Conservation (phyloP, 2,888 invertebrate species). For the Cerastis rubricosa region DNA sequence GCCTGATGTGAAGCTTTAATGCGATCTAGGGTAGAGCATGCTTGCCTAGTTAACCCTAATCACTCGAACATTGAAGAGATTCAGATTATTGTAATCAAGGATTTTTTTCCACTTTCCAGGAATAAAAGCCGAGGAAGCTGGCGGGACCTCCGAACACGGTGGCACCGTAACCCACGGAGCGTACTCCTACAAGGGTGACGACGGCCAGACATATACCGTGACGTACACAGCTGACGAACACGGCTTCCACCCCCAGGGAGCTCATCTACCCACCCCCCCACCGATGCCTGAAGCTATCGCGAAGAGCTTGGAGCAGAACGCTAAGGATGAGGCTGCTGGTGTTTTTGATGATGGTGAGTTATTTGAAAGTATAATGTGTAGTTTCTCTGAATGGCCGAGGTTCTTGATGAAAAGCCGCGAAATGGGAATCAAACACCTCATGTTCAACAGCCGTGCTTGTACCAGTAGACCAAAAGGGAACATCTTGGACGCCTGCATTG, state of each 20-base stretch:
- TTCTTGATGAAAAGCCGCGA: not conserved
- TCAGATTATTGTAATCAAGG: no score
- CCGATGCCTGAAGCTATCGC: conserved; percentile 90
- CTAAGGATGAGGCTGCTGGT: conserved; percentile 88
- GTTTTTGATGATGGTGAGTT: conserved; percentile 87
- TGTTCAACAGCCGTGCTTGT: not conserved
- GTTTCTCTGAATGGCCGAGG: not conserved
- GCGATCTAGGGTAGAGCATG: no score
- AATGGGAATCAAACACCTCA: not conserved
- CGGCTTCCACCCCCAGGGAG: conserved; percentile 90
- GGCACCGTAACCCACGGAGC: conserved; percentile 86
- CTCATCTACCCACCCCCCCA: conserved; percentile 91
- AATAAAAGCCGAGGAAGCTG: conserved; percentile 89
- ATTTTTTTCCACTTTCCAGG: conserved; percentile 71
- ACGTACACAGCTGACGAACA: conserved; percentile 91
- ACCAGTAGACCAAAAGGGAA: not conserved
- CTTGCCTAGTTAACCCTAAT: no score
- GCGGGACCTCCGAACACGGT: conserved; percentile 81
- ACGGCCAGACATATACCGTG: conserved; percentile 89
- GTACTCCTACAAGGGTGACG: conserved; percentile 91
- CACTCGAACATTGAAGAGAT: no score
- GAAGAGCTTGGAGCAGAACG: conserved; percentile 86
- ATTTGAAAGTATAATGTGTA: not conserved
- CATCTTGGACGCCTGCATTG: not conserved
- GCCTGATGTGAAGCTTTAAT: no score